Conservation (phyloP, 2,113 vertebrate species). For the Gambusia affinis region DNA sequence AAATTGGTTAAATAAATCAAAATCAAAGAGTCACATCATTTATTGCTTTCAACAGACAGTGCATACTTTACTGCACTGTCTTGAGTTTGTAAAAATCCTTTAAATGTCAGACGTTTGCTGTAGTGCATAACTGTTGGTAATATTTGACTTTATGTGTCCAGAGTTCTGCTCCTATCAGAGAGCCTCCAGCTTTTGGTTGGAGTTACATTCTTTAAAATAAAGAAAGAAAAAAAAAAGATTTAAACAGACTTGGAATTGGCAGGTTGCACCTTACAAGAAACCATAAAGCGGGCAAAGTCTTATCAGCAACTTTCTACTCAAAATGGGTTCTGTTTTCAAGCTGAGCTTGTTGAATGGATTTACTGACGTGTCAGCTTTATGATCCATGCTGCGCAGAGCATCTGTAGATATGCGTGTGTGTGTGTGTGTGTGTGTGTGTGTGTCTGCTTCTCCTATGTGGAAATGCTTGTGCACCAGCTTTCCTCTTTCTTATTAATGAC, state of each 20-base stretch:
- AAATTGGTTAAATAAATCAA: no score
- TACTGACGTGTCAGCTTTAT: constrained; percentile 46
- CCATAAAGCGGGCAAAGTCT: background rate
- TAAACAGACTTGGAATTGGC: background rate
- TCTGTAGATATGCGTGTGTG: background rate
- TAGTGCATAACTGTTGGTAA: no score
- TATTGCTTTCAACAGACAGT: background rate
- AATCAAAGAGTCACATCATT: no score
- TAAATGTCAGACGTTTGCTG: background rate
- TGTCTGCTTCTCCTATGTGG: constrained; percentile 31
- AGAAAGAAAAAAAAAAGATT: background rate
- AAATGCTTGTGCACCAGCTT: constrained; percentile 37
- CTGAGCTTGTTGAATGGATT: constrained; percentile 52
- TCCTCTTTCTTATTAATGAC: constrained; percentile 72
- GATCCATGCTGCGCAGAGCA: constrained; percentile 36
- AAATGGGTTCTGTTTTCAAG: constrained; percentile 53
- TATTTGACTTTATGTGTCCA: background rate
- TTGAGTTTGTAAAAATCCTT: background rate
- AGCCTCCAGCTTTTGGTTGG: background rate
- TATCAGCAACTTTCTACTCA: background rate
- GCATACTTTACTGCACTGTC: background rate
- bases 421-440: constrained; percentile 4
- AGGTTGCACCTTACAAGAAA: background rate
- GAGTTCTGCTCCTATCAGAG: background rate
- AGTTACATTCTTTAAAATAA: background rate